phyloP scores from a whole-genome alignment of 2,113 vertebrate genomes.

The Zingel zingel region DNA sequence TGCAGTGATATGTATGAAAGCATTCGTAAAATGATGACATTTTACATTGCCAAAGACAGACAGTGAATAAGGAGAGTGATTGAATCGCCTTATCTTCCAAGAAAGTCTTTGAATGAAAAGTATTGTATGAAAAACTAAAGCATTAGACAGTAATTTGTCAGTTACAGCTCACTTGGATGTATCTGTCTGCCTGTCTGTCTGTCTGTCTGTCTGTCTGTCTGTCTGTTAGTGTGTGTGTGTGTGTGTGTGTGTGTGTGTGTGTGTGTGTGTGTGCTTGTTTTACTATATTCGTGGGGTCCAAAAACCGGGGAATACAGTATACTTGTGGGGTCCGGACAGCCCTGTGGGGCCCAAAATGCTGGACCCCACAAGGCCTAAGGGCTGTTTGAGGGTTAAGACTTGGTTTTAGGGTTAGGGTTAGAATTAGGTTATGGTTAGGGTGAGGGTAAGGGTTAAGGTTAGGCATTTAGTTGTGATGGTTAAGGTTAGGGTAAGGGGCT shows the following conservation, averaged over 20 bases:
- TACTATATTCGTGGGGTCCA: no score
- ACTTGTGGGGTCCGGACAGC: no score
- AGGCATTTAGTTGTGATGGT: no score
- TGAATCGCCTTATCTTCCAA: conserved; percentile 4
- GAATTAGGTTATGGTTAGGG: no score
- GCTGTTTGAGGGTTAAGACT: no score
- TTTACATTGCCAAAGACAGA: conserved; percentile 49
- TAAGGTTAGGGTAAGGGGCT: no score
- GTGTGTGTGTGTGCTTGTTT: no score
- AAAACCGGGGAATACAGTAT: no score
- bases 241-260: background rate
- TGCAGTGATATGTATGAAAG: conserved; percentile 89
- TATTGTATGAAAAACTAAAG: conserved; percentile 39
- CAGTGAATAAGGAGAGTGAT: conserved; percentile 31
- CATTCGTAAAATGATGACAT: conserved; percentile 36
- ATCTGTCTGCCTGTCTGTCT: background rate
- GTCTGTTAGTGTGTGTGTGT: background rate
- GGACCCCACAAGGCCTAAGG: no score
- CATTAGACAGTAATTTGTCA: background rate
- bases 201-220: background rate
- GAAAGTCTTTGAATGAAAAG: conserved; percentile 38
- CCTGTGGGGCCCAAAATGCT: no score
- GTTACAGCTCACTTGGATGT: conserved; percentile 26
- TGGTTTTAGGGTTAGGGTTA: no score
- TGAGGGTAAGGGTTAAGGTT: no score